Conservation (phyloP, 2,113 vertebrate genomes). For the Vimba vimba region DNA sequence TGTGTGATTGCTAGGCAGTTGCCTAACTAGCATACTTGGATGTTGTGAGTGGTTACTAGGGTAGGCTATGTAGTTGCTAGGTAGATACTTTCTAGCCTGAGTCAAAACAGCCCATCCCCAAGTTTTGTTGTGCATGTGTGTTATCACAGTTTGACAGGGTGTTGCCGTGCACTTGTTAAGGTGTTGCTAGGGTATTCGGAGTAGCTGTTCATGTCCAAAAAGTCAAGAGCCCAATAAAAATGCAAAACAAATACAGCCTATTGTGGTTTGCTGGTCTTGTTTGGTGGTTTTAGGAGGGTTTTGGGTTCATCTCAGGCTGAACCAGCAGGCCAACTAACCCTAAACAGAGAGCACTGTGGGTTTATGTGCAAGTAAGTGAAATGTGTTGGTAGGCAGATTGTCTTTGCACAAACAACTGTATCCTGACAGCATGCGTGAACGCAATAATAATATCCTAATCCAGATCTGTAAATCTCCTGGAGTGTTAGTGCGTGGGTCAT, state of each 20-base stretch:
- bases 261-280: background rate
- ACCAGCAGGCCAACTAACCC: background rate
- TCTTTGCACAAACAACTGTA: slow-evolving; percentile 1
- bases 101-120: background rate
- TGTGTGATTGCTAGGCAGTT: background rate
- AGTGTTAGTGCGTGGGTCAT: slow-evolving; percentile 7
- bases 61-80: background rate
- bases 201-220: background rate
- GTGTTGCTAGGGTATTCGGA: background rate
- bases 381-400: background rate
- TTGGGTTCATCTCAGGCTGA: background rate
- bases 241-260: background rate
- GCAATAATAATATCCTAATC: slow-evolving; percentile 21
- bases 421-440: background rate
- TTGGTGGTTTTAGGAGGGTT: background rate
- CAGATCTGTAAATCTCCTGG: slow-evolving; percentile 30
- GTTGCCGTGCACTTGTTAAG: background rate
- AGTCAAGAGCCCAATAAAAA: background rate
- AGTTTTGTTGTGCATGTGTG: background rate
- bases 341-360: background rate
- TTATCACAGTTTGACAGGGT: background rate
- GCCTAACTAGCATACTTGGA: background rate
- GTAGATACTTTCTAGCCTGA: background rate
- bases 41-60: background rate
- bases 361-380: background rate